Base-by-base conservation (phyloP, 1,140 invertebrate species). In the Acromyrmex heyeri region DNA sequence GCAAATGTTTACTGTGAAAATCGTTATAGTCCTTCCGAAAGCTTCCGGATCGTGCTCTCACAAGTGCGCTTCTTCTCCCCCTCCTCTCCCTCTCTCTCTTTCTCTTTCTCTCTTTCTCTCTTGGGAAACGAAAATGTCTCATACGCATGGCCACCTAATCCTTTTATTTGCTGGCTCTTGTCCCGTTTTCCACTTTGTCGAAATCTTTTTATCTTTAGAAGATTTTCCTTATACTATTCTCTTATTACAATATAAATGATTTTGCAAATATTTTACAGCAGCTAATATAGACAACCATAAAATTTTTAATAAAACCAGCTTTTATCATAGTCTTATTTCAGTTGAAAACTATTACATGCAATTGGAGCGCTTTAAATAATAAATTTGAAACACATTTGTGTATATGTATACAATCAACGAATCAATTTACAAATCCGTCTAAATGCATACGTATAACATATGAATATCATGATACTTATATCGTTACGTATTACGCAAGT, bases 1-100 rank as follows among this genome's bases (percentile, higher is more conserved):
- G 85, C 78, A 89, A 91, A 91, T 91, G 87, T 91, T 91, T 91
- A 89, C 89, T 67, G 59, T 89, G 87, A 81, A 89, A 91, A 90
- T 90, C 88, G 88, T 89, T 87, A 72, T 79, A 89, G 72, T 87
- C 73, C 70, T 79, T 67, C 78, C 30, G 61, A 61, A 64, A 59
- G 64, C 75, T 75, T 61, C 55, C 62, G 62, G 82, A 67, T 70
- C 48, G 34, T 57, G 78, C 77, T 75, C 72, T 73, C 75, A 27
- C 64, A 30, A 62, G 30, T 59, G 38, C 12, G 7, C 50, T 16
- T 16, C 24, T 27, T 18, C 27, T 34, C 21, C 27, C 2, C 12
- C 0, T n/a, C 0, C n/a, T 14, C 34, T 21, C 4, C 3, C 1
- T 14, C 34, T 8, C n/a, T 6, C 34, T 21, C 4, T 14, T 1